Conservation (phyloP, 2,797 vertebrate genomes). For the Myripristis murdjan region DNA sequence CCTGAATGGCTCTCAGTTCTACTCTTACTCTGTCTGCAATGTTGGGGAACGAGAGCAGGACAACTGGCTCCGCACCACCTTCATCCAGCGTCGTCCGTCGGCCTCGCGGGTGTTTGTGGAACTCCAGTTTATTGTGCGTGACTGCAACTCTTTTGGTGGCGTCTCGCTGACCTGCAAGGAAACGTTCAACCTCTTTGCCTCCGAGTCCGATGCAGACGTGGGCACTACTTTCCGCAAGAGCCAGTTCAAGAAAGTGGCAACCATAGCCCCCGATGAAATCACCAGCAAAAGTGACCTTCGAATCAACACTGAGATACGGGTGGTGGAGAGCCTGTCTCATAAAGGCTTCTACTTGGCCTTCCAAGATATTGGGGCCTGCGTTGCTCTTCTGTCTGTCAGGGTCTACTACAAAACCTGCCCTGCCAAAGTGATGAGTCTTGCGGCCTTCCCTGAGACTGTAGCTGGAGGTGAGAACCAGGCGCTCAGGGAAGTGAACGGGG, state of each 20-base stretch:
- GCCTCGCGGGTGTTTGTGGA: constrained; percentile 95
- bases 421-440: constrained; percentile 86
- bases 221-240: constrained; percentile 96
- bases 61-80: constrained; percentile 98
- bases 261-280: constrained; percentile 95
- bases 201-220: constrained; percentile 93
- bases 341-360: constrained; percentile 98
- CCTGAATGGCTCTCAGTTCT: constrained; percentile 92
- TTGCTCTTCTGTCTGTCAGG: constrained; percentile 91
- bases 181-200: constrained; percentile 95
- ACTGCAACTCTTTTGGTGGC: constrained; percentile 94
- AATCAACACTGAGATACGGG: constrained; percentile 91
- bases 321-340: constrained; percentile 88
- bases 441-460: constrained; percentile 91
- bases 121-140: constrained; percentile 93
- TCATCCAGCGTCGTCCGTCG: constrained; percentile 91
- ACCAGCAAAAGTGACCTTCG: constrained; percentile 88
- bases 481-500: constrained; percentile 88
- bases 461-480: constrained; percentile 89
- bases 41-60: constrained; percentile 94
- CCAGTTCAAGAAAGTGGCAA: constrained; percentile 94
- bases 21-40: constrained; percentile 95
- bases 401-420: constrained; percentile 97
- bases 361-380: constrained; percentile 95
- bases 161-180: constrained; percentile 94